phyloP scores from a whole-genome alignment of 2,113 vertebrate genomes.

The Gallinago media region DNA sequence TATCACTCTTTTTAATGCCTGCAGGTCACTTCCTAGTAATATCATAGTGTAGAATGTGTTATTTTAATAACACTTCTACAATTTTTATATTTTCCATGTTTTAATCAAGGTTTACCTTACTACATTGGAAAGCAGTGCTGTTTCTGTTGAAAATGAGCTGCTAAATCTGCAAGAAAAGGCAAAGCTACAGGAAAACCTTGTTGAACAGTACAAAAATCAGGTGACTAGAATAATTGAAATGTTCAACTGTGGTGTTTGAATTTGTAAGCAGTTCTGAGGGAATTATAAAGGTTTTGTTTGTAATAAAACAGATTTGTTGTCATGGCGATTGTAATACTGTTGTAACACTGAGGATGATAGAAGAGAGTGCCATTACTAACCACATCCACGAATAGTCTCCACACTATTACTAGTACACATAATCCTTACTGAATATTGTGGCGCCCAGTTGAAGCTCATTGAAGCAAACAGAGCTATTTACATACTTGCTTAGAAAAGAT shows the following conservation, averaged over 20 bases:
- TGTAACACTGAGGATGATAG: not conserved
- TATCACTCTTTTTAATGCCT: not conserved
- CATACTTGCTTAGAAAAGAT: not conserved
- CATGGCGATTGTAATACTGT: not conserved
- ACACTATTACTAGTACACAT: not conserved
- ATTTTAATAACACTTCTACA: not conserved
- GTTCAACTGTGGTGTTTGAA: not conserved
- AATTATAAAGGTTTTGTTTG: not conserved
- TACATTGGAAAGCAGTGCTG: slow-evolving; percentile 72
- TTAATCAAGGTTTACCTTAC: slow-evolving; percentile 74
- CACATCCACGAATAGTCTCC: not conserved
- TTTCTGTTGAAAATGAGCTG: slow-evolving; percentile 75
- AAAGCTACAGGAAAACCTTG: slow-evolving; percentile 74
- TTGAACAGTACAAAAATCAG: slow-evolving; percentile 78
- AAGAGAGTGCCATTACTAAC: not conserved
- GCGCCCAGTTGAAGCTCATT: not conserved
- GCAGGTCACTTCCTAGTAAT: not conserved
- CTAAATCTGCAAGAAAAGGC: slow-evolving; percentile 74
- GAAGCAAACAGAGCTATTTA: not conserved
- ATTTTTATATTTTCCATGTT: not conserved
- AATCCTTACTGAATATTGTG: not conserved
- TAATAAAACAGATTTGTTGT: not conserved
- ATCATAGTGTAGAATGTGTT: not conserved
- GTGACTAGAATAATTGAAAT: slow-evolving; percentile 53
- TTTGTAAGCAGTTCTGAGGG: not conserved